Base-by-base conservation (phyloP, 2,888 invertebrate genomes). In the Machimus rusticus region DNA sequence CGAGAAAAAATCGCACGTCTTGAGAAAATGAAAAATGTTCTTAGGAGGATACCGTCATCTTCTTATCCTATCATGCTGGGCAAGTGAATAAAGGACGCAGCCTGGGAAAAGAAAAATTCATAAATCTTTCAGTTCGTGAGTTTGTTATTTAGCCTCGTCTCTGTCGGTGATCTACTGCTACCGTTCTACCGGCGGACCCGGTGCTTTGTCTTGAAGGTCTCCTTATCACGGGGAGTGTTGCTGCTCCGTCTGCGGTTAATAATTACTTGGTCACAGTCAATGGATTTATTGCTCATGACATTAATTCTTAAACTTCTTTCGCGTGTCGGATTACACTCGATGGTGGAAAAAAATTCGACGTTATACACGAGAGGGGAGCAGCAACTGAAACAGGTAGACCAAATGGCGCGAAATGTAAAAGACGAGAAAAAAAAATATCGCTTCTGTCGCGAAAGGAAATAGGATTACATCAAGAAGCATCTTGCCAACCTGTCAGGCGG, bases 11-110 rank as follows among this genome's bases (percentile, higher is more conserved):
- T 86, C 77, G 86, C 86, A 86, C 77, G 86, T 86, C 86, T 77
- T 55, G 55, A 86, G 86, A 86, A 86, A 86, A 86, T 86, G 86
- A 86, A 86, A 86, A 86, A 86, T 86, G 86, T 77, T 86, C 86
- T 77, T 86, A 37, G 19, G 74, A 86, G 86, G 86, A 86, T 76
- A 86, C 86, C 86, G 76, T 86, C 86, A 86, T 86, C 86, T 85
- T 74, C 74, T 86, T 86, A 77, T 86, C 85, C 85, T 74, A 74
- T 85, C 74, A 85, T 31, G 74, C 85, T 74, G 74, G 74, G 85
- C 85, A 74, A 85, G 85, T 85, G 85, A 85, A 85, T 85, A 85
- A 85, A 85, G 85, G 85, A 74, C 74, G 43, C 37, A 31, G 39
- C 46, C 85, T 85, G 85, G 85, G 43, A 74, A 74, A 23, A 46